phyloP scores from a whole-genome alignment of 2,113 vertebrate species.

The Orcinus orca region DNA sequence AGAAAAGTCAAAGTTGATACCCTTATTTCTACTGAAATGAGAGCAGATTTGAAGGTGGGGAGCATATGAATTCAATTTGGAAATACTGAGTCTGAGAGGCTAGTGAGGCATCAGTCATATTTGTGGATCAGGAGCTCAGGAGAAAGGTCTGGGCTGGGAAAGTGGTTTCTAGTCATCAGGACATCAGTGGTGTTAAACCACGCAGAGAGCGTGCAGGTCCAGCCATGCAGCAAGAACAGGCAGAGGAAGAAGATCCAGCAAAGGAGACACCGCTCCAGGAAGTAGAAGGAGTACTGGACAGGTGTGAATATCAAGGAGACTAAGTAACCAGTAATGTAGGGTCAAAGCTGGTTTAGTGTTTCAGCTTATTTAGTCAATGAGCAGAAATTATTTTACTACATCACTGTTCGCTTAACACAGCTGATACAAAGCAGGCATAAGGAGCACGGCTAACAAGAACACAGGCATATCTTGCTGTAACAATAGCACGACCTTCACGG shows the following conservation, averaged over 20 bases:
- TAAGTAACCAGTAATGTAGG: background rate
- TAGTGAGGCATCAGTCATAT: too few relatives aligned
- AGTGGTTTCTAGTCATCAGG: background rate
- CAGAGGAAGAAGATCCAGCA: background rate
- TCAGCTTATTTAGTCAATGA: background rate
- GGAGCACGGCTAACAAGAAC: background rate
- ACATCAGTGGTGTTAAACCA: background rate
- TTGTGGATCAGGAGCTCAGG: background rate
- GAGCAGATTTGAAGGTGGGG: background rate
- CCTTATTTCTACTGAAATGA: background rate
- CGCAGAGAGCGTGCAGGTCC: background rate
- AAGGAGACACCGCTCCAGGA: background rate
- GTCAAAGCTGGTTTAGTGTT: background rate
- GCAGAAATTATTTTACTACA: background rate
- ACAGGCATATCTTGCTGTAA: background rate
- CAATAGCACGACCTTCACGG: slow-evolving; percentile 12
- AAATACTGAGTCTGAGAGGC: background rate
- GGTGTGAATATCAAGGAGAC: background rate
- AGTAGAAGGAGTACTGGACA: background rate
- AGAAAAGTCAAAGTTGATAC: background rate
- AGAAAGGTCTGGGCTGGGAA: background rate
- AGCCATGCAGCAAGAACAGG: background rate
- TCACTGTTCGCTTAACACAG: background rate
- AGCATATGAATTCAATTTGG: background rate
- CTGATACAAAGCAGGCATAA: background rate